Conservation (phyloP, 2,888 invertebrate species). For the Odontomyia ornata region DNA sequence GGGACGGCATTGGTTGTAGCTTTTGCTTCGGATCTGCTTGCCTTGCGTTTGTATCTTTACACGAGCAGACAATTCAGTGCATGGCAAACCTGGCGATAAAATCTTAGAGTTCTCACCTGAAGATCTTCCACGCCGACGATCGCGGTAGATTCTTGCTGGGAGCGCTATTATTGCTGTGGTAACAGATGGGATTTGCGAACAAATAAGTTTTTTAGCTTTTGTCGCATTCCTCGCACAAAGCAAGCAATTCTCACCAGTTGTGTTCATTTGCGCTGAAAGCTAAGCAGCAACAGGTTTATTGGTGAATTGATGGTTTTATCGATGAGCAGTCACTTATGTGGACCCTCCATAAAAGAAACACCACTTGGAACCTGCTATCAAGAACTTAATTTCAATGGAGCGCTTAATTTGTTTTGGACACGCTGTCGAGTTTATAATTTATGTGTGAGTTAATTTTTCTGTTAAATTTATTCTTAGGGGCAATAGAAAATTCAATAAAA, state of each 20-base stretch:
- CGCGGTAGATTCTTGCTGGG: neutral
- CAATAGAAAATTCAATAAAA: too few species aligned
- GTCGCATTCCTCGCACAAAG: neutral
- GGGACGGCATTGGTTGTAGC: neutral
- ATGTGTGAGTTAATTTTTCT: too few species aligned
- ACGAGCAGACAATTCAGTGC: neutral
- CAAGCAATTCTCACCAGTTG: neutral
- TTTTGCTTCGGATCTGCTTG: neutral
- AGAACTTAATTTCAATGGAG: too few species aligned
- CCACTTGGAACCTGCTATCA: too few species aligned
- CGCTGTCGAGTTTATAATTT: too few species aligned
- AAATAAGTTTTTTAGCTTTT: neutral
- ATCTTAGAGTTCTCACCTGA: constrained; percentile 8
- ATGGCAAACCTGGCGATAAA: neutral
- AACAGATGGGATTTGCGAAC: neutral
- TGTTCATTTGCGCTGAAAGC: neutral
- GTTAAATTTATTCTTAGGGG: too few species aligned
- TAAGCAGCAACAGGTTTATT: neutral
- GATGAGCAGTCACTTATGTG: neutral
- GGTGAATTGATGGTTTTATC: neutral
- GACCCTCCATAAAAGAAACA: neutral
- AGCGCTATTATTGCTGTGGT: neutral
- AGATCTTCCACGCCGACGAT: neutral
- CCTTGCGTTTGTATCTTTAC: neutral
- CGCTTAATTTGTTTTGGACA: too few species aligned